These are phyloP conservation scores for Coracias cyanogaster DNA, from an alignment of 2,797 vertebrate genomes.

Conservation along the genomic window DNA sequence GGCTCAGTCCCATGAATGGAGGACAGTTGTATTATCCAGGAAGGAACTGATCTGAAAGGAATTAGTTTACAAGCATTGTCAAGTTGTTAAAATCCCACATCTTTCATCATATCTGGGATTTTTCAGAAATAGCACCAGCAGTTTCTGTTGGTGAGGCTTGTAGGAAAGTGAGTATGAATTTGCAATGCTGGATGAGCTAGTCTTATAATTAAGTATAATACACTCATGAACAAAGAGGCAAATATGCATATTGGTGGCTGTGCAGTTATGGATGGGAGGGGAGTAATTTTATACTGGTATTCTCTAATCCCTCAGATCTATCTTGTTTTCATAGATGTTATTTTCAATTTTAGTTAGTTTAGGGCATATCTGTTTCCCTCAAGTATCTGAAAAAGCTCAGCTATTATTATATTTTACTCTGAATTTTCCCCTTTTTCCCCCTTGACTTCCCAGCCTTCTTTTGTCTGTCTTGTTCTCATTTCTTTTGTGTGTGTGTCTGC, in stretches of 20 bases:
- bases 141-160: background rate
- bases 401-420: slow-evolving; percentile 40
- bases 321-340: slow-evolving; percentile 5
- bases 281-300: background rate
- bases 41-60: background rate
- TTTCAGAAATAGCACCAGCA: background rate
- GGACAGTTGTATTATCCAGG: background rate
- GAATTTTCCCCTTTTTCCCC: background rate
- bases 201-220: background rate
- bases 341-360: slow-evolving; percentile 33
- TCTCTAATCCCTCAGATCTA: background rate
- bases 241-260: background rate
- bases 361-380: slow-evolving; percentile 9
- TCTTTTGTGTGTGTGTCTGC: slow-evolving; percentile 46
- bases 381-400: slow-evolving; percentile 30
- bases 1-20: background rate
- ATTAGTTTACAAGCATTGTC: background rate
- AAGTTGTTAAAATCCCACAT: background rate
- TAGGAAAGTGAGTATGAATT: background rate
- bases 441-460: slow-evolving; percentile 29
- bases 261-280: background rate
- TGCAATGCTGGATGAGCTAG: background rate
- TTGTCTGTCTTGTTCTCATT: slow-evolving; percentile 46
- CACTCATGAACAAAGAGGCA: background rate
- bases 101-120: background rate